Evolutionary conservation across 2,888 invertebrate species (phyloP).

Genomic region (Odontocolon sp.): DNA sequence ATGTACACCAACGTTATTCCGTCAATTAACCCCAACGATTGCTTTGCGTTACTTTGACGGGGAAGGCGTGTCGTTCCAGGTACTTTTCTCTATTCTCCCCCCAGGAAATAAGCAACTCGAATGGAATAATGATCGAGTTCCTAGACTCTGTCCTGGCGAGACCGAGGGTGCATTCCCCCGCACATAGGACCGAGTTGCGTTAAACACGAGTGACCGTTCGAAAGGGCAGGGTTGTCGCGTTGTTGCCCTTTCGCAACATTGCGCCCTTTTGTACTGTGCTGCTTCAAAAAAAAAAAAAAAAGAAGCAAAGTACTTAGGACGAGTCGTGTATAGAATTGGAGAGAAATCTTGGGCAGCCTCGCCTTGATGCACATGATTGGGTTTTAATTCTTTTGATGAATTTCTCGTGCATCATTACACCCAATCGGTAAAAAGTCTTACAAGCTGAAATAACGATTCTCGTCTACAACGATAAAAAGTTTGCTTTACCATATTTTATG

Average conservation of each 20-base stretch:
- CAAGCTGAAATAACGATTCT: too few species aligned
- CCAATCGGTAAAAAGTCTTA: too few species aligned
- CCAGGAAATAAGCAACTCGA: slow-evolving; percentile 26
- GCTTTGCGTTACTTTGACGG: slow-evolving; percentile 15
- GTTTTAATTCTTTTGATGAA: too few species aligned
- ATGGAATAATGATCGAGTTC: slow-evolving; percentile 34
- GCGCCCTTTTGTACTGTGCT: background rate
- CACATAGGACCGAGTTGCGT: slow-evolving; percentile 20
- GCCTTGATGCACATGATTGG: too few species aligned
- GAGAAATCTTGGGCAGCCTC: too few species aligned
- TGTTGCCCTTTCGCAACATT: slow-evolving; percentile 34
- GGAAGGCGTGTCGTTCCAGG: slow-evolving; percentile 7
- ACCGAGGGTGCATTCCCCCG: slow-evolving; percentile 4
- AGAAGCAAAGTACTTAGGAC: too few species aligned
- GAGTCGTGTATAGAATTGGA: too few species aligned
- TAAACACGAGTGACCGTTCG: slow-evolving; percentile 30
- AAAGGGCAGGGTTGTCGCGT: slow-evolving; percentile 3
- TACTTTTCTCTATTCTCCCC: background rate
- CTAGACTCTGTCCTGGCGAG: slow-evolving; percentile 23
- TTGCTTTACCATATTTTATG: too few species aligned
- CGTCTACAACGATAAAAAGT: too few species aligned
- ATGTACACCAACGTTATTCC: slow-evolving; percentile 2
- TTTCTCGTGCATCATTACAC: too few species aligned
- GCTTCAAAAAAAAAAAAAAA: too few species aligned
- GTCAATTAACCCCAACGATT: slow-evolving; percentile 18